A percentile compares a stretch with the other conserved stretches of the same genome.
phyloP scores from a whole-genome alignment of 2,113 vertebrate species.

The Oncorhynchus nerka region DNA sequence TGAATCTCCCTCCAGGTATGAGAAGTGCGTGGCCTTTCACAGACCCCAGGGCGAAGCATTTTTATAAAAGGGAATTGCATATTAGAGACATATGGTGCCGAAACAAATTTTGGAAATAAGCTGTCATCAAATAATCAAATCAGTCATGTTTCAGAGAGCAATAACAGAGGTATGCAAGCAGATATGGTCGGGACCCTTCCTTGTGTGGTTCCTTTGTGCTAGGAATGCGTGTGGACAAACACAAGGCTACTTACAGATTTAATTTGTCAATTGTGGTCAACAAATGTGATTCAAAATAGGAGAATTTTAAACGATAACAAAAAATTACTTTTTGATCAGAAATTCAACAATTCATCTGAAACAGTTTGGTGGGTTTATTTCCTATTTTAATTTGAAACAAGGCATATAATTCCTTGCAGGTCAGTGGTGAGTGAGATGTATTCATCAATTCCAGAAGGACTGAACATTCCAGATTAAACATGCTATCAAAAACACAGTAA shows the following conservation, averaged over 20 bases:
- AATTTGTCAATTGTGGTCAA: constrained; percentile 4
- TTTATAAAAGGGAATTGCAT: constrained; percentile 38
- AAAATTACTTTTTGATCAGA: background rate
- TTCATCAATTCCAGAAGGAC: background rate
- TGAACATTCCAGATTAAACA: background rate
- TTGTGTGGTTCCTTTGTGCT: constrained; percentile 58
- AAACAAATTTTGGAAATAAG: constrained; percentile 75
- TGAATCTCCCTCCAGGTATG: constrained; percentile 71
- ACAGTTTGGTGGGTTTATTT: background rate
- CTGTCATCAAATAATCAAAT: constrained; percentile 78
- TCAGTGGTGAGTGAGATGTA: too few species aligned
- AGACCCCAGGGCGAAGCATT: constrained; percentile 59
- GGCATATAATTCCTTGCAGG: background rate
- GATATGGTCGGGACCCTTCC: constrained; percentile 47
- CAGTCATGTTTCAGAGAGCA: constrained; percentile 72
- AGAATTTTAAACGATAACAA: background rate
- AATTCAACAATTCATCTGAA: background rate
- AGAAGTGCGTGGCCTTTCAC: constrained; percentile 49
- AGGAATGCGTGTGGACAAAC: constrained; percentile 58
- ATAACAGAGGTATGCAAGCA: constrained; percentile 60
- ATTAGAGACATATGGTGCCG: constrained; percentile 73
- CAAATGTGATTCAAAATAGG: background rate
- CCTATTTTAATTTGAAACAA: background rate
- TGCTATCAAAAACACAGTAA: background rate
- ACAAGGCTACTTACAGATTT: constrained; percentile 32